Percentiles rank a stretch among this genome's conserved stretches.
These are phyloP conservation scores for Uloborus diversus DNA, from an alignment of 1,140 invertebrate species.

Conservation along the genomic window DNA sequence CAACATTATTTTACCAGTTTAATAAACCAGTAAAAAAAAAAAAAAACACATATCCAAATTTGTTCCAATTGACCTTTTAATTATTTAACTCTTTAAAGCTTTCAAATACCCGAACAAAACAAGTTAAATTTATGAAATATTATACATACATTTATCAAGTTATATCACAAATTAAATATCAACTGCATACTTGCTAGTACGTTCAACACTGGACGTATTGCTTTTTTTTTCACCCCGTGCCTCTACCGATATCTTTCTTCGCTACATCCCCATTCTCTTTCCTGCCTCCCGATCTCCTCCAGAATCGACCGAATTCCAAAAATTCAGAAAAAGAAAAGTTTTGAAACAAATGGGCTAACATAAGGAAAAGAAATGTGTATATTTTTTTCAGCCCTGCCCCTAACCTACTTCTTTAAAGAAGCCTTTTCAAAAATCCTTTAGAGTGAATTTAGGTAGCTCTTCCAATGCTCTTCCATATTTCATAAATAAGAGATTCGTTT, in stretches of 20 bases:
- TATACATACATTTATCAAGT: no score
- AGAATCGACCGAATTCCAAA: not conserved
- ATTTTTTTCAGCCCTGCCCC: not conserved
- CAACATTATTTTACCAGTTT: no score
- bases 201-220: not conserved
- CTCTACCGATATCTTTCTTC: no score
- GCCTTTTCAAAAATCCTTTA: not conserved
- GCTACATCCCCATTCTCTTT: no score
- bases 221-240: not conserved
- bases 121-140: no score
- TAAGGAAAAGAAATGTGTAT: slow-evolving; percentile 11
- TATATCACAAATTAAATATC: not conserved
- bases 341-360: slow-evolving; percentile 5
- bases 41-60: no score
- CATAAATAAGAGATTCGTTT: no score
- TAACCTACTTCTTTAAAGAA: not conserved
- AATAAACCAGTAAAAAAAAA: no score
- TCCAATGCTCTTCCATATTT: not conserved
- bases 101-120: no score
- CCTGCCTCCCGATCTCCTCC: no score
- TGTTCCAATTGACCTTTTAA: no score
- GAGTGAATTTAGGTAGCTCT: not conserved
- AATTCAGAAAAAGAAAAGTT: not conserved
- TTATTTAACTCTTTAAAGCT: no score
- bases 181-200: not conserved